phyloP scores from a whole-genome alignment of 37 sponge, comb jelly and placozoan genomes.

The Halisarca cf. caerulea region DNA sequence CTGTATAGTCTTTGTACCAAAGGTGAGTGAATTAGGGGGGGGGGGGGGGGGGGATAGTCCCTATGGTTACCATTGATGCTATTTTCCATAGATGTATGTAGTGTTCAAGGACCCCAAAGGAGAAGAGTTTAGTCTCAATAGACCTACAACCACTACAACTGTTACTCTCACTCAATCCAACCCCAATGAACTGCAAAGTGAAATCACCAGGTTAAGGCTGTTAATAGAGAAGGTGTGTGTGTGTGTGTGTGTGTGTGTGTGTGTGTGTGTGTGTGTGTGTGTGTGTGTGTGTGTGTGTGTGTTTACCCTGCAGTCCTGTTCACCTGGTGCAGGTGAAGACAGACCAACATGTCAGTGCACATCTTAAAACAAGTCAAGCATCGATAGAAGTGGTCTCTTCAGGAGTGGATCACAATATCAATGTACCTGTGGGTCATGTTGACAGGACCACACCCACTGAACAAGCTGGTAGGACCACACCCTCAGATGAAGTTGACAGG shows the following conservation, averaged over 20 bases:
- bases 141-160: not conserved
- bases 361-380: too few relatives aligned
- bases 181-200: not conserved
- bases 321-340: too few relatives aligned
- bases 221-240: not conserved
- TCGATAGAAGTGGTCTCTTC: too few relatives aligned
- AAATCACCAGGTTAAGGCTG: not conserved
- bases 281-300: constrained; percentile 8
- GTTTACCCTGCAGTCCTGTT: too few relatives aligned
- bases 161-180: not conserved
- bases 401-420: too few relatives aligned
- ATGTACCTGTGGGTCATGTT: too few relatives aligned
- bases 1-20: constrained; percentile 52
- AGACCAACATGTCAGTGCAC: too few relatives aligned
- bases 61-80: not conserved
- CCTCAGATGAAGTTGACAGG: too few relatives aligned
- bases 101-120: not conserved
- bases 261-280: not conserved
- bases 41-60: not conserved
- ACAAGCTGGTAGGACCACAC: too few relatives aligned
- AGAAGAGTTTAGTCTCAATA: not conserved
- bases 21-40: constrained; percentile 19
- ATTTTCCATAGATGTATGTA: not conserved
- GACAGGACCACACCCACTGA: too few relatives aligned
- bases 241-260: not conserved